These are phyloP conservation scores for Gobionotothen gibberifrons DNA, from an alignment of 2,797 vertebrate genomes.

Conservation along the genomic window DNA sequence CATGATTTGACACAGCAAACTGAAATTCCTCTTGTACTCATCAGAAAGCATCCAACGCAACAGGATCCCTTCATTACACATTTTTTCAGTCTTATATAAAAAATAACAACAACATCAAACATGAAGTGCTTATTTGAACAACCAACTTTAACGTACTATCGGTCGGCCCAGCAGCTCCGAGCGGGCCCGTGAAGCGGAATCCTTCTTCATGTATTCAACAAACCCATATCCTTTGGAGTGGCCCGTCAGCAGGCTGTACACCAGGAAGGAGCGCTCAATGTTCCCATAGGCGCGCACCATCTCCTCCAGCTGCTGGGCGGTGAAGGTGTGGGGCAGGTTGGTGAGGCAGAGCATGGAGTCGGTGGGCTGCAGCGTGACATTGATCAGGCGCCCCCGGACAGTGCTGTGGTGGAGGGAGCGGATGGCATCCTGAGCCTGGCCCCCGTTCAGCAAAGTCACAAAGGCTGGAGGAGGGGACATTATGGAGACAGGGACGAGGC, in stretches of 20 bases:
- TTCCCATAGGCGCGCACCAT: slow-evolving; percentile 94
- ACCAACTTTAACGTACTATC: slow-evolving; percentile 59
- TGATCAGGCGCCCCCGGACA: slow-evolving; percentile 92
- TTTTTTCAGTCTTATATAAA: neutral
- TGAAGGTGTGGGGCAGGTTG: slow-evolving; percentile 91
- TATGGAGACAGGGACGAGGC: slow-evolving; percentile 72
- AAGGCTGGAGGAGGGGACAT: slow-evolving; percentile 89
- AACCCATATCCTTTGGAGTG: slow-evolving; percentile 97
- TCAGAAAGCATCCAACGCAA: no score
- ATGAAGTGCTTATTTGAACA: neutral
- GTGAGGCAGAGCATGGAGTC: slow-evolving; percentile 96
- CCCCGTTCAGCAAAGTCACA: slow-evolving; percentile 95
- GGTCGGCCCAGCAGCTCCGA: slow-evolving; percentile 93
- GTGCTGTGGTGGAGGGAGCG: slow-evolving; percentile 90
- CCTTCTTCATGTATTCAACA: slow-evolving; percentile 99
- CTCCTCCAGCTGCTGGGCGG: slow-evolving; percentile 91
- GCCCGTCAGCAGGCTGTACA: slow-evolving; percentile 92
- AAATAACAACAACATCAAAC: neutral
- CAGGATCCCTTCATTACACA: no score
- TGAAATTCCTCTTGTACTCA: no score
- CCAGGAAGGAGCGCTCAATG: slow-evolving; percentile 95
- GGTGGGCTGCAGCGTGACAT: slow-evolving; percentile 94
- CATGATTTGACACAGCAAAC: no score
- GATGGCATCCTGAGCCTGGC: slow-evolving; percentile 96
- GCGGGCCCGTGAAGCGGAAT: slow-evolving; percentile 94